These are phyloP conservation scores for Oncorhynchus masou DNA, from an alignment of 2,113 vertebrate genomes.

Conservation along the genomic window DNA sequence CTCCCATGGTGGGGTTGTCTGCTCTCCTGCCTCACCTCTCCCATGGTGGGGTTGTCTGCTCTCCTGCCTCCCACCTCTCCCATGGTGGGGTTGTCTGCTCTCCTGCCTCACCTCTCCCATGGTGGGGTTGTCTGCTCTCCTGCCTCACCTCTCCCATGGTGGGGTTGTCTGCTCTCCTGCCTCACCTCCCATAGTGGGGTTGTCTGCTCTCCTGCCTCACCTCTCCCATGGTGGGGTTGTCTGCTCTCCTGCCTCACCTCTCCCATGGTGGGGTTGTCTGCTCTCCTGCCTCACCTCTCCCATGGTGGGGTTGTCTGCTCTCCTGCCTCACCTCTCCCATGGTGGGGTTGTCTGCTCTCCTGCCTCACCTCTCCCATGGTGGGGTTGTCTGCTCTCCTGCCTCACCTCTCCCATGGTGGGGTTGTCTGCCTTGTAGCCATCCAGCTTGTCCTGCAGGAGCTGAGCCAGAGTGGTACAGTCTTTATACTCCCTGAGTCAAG, in stretches of 20 bases:
- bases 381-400: slow-evolving; percentile 35
- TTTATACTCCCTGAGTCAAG: slow-evolving; percentile 79
- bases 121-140: slow-evolving; percentile 86
- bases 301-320: slow-evolving; percentile 92
- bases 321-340: slow-evolving; percentile 88
- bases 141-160: slow-evolving; percentile 91
- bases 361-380: slow-evolving; percentile 91
- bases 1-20: slow-evolving; percentile 94
- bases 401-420: slow-evolving; percentile 95
- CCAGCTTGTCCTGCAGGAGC: slow-evolving; percentile 96
- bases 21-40: slow-evolving; percentile 84
- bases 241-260: slow-evolving; percentile 84
- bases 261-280: slow-evolving; percentile 94
- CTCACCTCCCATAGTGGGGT: slow-evolving; percentile 96
- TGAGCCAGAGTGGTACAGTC: slow-evolving; percentile 93
- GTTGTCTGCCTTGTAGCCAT: slow-evolving; percentile 95
- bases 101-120: slow-evolving; percentile 88
- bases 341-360: slow-evolving; percentile 86
- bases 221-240: slow-evolving; percentile 96
- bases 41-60: slow-evolving; percentile 94
- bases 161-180: slow-evolving; percentile 83
- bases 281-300: slow-evolving; percentile 84
- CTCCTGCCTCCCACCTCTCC: slow-evolving; percentile 84
- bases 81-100: slow-evolving; percentile 92
- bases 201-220: slow-evolving; percentile 82